phyloP scores from a whole-genome alignment of 2,113 vertebrate species.

The Syrmaticus mikado region DNA sequence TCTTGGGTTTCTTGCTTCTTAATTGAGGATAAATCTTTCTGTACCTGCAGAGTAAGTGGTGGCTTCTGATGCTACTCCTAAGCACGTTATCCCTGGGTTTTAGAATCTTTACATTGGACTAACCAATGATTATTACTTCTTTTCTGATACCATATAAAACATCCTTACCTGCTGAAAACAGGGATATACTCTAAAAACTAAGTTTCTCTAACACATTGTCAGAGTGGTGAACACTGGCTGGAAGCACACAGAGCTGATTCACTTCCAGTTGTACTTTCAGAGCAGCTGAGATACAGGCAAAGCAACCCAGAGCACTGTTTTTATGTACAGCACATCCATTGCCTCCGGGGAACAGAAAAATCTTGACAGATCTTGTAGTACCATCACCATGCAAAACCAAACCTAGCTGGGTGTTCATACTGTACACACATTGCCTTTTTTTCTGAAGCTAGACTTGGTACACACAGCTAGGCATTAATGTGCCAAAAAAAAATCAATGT shows the following conservation, averaged over 20 bases:
- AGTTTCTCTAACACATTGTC: neutral
- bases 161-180: neutral
- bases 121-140: neutral
- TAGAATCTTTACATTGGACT: neutral
- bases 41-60: neutral
- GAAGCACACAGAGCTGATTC: neutral
- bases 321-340: neutral
- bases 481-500: neutral
- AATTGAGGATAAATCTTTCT: neutral
- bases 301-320: neutral
- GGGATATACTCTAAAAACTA: neutral
- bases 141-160: neutral
- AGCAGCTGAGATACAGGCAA: neutral
- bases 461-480: neutral
- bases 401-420: neutral
- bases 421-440: neutral
- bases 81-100: neutral
- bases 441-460: neutral
- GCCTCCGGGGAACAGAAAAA: neutral
- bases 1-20: neutral
- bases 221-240: neutral
- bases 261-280: neutral
- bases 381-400: neutral
- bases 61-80: neutral
- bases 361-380: neutral